Evolutionary conservation across 2,888 invertebrate genomes (phyloP).

Genomic region (Daptonema setosum): DNA sequence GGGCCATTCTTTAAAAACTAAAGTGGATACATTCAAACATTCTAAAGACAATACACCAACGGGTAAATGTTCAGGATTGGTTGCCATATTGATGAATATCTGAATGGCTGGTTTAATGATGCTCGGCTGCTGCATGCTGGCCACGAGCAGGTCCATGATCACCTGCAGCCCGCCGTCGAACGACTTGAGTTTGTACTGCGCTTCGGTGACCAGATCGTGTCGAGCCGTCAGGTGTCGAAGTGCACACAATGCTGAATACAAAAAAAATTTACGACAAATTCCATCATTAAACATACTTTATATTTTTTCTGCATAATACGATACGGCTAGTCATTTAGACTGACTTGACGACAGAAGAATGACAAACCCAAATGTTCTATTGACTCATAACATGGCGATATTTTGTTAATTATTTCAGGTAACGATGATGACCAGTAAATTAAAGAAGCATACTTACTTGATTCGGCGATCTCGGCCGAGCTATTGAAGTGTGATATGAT

Average conservation of each 20-base stretch:
- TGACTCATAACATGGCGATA: no score
- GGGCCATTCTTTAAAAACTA: no score
- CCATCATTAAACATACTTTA: background rate
- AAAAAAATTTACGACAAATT: background rate
- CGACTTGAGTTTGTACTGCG: background rate
- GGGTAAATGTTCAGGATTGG: no score
- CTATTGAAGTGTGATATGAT: conserved; percentile 49
- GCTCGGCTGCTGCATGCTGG: background rate
- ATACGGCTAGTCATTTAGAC: background rate
- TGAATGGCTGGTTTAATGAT: background rate
- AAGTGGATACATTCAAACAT: no score
- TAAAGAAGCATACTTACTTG: background rate
- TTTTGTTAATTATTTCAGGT: no score
- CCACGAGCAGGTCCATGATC: background rate
- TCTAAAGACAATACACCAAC: no score
- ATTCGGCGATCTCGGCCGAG: conserved; percentile 65
- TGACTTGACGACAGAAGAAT: background rate
- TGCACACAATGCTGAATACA: conserved; percentile 77
- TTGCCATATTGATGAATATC: background rate
- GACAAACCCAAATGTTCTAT: background rate
- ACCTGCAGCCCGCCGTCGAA: background rate
- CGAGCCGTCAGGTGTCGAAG: conserved; percentile 81
- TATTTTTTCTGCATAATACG: background rate
- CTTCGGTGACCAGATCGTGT: background rate
- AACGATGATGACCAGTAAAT: no score